Conservation (phyloP, 2,888 invertebrate species). For the Allacma fusca region DNA sequence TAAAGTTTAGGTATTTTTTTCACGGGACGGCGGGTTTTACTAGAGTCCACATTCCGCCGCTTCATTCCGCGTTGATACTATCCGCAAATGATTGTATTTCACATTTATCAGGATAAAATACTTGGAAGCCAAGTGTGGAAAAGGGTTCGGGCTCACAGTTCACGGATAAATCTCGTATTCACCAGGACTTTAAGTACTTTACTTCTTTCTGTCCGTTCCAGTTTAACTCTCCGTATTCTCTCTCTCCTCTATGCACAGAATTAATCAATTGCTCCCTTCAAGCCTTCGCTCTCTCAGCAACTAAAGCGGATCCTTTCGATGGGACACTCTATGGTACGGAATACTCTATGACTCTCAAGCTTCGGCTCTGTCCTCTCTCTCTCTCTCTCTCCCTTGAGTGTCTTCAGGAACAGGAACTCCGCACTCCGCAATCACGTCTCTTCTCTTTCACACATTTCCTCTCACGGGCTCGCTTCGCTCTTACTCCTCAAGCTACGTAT, state of each 20-base stretch:
- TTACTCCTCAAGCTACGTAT: too few relatives aligned
- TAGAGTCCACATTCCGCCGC: slow-evolving; percentile 61
- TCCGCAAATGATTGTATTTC: slow-evolving; percentile 37
- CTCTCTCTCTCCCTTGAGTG: too few relatives aligned
- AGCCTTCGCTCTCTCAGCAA: not conserved
- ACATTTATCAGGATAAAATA: slow-evolving; percentile 40
- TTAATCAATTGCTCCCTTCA: not conserved
- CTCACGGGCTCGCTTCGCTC: too few relatives aligned
- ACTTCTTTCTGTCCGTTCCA: too few relatives aligned
- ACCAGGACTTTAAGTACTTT: too few relatives aligned
- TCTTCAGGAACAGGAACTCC: too few relatives aligned
- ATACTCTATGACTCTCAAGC: not conserved
- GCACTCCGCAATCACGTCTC: too few relatives aligned
- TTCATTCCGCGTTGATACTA: slow-evolving; percentile 56
- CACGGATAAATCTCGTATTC: slow-evolving; percentile 8
- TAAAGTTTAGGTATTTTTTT: slow-evolving; percentile 61
- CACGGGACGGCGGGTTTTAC: slow-evolving; percentile 60
- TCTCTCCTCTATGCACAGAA: not conserved
- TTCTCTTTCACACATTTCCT: too few relatives aligned
- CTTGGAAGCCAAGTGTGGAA: slow-evolving; percentile 11
- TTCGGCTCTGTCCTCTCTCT: too few relatives aligned
- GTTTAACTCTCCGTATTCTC: too few relatives aligned
- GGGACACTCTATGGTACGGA: too few relatives aligned
- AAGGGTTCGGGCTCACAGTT: not conserved
- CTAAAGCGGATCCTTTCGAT: not conserved